Evolutionary conservation across 2,113 vertebrate species (phyloP).

Genomic region (Perognathus longimembris): DNA sequence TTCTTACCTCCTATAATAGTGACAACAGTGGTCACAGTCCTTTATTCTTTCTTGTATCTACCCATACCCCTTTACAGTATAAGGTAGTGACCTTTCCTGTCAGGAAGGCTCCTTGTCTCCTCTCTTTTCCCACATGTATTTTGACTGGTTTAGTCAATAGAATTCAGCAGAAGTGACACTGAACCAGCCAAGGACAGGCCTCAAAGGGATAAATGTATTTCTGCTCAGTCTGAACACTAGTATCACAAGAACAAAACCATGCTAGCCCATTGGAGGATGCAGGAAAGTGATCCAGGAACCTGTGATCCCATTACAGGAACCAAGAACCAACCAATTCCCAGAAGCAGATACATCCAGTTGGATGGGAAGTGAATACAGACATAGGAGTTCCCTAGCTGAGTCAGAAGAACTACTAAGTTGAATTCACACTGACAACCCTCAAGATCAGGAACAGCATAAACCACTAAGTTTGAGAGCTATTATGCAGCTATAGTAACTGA

Average conservation of each 20-base stretch:
- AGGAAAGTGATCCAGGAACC: not conserved
- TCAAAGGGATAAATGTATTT: not conserved
- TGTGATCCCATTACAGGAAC: not conserved
- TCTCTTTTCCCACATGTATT: not conserved
- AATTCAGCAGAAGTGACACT: not conserved
- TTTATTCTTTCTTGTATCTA: not conserved
- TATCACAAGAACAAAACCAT: not conserved
- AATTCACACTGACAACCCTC: not conserved
- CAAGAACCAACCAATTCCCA: not conserved
- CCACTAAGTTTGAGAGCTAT: not conserved
- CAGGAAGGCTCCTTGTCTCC: not conserved
- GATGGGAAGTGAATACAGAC: not conserved
- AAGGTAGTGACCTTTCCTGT: not conserved
- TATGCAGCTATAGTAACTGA: not conserved
- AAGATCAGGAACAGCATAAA: not conserved
- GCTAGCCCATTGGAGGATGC: not conserved
- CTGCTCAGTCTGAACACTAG: not conserved
- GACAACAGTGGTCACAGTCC: not conserved
- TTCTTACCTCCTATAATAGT: not conserved
- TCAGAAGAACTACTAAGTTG: not conserved
- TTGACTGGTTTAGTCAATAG: not conserved
- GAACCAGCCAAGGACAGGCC: not conserved
- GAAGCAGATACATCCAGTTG: not conserved
- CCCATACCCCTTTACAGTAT: fast-evolving
- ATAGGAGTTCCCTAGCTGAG: not conserved